Evolutionary conservation across 2,113 vertebrate genomes (phyloP).

Genomic region (Megaceryle torquata): DNA sequence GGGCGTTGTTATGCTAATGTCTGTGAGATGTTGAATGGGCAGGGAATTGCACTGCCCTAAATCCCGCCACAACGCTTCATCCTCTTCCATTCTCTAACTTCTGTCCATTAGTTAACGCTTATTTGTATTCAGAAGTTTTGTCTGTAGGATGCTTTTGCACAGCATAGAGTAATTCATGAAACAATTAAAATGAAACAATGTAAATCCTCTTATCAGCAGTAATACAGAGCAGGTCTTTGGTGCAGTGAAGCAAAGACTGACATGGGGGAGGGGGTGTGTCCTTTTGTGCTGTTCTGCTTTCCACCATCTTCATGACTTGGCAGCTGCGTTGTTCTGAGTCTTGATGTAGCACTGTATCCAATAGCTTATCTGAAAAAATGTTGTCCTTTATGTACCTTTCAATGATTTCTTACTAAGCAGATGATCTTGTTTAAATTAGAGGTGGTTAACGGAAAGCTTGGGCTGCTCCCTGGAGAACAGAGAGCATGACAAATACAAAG

Average conservation of each 20-base stretch:
- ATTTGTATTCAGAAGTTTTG: neutral
- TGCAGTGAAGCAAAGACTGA: neutral
- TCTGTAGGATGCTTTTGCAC: neutral
- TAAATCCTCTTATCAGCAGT: neutral
- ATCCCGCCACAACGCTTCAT: neutral
- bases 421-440: neutral
- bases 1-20: neutral
- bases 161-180: neutral
- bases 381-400: neutral
- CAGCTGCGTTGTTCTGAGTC: neutral
- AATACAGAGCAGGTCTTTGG: neutral
- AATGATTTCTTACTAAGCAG: neutral
- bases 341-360: neutral
- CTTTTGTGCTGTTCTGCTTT: neutral
- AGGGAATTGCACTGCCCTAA: neutral
- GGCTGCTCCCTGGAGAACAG: neutral
- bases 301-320: neutral
- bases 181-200: neutral
- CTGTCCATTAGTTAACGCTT: neutral
- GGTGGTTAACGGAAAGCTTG: neutral
- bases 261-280: fast-evolving
- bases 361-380: neutral
- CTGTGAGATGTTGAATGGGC: neutral
- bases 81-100: neutral
- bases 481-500: neutral